Conservation (phyloP, 2,797 vertebrate species). For the Tokudaia tokunoshimensis region DNA sequence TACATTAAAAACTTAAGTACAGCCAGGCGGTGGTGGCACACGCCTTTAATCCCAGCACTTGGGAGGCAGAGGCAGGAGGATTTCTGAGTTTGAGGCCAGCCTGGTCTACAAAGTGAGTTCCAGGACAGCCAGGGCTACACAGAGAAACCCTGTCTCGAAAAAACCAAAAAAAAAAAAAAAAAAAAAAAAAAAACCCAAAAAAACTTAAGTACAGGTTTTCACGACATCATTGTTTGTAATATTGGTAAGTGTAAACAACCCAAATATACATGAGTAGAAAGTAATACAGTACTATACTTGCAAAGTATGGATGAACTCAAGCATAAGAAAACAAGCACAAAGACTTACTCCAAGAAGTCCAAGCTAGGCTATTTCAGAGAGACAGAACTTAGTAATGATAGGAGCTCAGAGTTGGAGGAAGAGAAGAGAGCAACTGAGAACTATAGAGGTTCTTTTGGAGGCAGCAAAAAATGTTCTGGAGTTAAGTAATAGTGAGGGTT, state of each 20-base stretch:
- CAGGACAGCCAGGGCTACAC: too few species aligned
- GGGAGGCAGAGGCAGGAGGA: too few species aligned
- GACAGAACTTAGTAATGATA: neutral
- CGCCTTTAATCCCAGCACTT: too few species aligned
- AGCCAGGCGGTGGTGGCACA: too few species aligned
- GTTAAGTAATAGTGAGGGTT: neutral
- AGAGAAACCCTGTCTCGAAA: too few species aligned
- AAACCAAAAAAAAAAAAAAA: too few species aligned
- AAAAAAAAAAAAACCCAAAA: too few species aligned
- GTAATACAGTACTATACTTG: neutral
- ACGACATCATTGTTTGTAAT: conserved; percentile 28
- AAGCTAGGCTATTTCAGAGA: neutral
- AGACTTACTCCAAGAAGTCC: neutral
- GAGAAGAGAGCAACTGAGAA: neutral
- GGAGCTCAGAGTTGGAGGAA: neutral
- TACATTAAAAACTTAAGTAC: neutral
- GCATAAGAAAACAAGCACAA: neutral
- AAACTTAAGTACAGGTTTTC: neutral
- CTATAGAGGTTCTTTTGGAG: neutral
- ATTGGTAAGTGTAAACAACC: neutral
- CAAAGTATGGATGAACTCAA: neutral
- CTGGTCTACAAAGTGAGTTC: too few species aligned
- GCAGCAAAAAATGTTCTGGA: neutral
- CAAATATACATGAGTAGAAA: neutral
- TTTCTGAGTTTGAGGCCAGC: too few species aligned